A percentile compares a stretch with the other conserved stretches of the same genome.
These are phyloP conservation scores for Herpailurus yagouaroundi DNA, from an alignment of 2,113 vertebrate species.

Conservation along the genomic window DNA sequence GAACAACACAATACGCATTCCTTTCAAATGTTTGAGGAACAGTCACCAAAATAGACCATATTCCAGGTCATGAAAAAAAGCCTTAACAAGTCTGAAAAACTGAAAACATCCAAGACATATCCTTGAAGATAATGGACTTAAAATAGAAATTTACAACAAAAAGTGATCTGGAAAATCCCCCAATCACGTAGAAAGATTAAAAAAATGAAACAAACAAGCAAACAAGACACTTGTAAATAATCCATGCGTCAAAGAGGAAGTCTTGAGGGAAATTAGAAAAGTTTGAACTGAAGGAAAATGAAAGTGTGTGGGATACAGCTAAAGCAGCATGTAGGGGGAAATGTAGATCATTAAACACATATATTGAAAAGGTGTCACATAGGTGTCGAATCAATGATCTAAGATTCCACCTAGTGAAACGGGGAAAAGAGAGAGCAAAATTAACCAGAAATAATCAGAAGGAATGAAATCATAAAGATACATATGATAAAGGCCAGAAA, in stretches of 20 bases:
- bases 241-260: neutral
- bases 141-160: slow-evolving; percentile 31
- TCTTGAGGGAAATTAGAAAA: neutral
- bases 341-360: neutral
- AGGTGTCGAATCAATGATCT: neutral
- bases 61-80: neutral
- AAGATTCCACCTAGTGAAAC: neutral
- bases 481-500: neutral
- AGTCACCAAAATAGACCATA: neutral
- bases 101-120: neutral
- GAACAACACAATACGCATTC: neutral
- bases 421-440: neutral
- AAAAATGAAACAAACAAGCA: neutral
- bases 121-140: neutral
- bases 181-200: neutral
- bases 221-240: neutral
- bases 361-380: neutral
- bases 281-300: neutral
- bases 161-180: neutral
- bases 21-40: neutral
- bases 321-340: neutral
- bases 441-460: slow-evolving; percentile 14
- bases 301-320: neutral
- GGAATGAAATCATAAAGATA: slow-evolving; percentile 43
- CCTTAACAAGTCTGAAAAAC: neutral